Base-by-base conservation (phyloP, 2,113 vertebrate genomes). In the Hemibagrus wyckioides region DNA sequence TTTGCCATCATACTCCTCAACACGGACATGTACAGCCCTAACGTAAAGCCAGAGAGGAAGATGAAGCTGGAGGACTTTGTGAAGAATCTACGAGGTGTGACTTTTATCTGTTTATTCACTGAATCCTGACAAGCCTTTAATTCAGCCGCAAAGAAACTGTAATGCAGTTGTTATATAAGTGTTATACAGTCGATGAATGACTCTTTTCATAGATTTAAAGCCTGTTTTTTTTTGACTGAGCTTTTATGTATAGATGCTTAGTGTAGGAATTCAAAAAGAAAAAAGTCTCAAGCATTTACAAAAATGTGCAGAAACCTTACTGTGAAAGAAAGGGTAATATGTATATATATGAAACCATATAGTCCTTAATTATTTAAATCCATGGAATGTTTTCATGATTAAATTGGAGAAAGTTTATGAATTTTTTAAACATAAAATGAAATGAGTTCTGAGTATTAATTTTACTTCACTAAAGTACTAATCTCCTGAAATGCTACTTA, bases 1-100 rank as follows among this genome's bases (percentile, higher is more conserved):
- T 98, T 98, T 15, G 97, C 97, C 81, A 96, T 97, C 92, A 98
- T 98, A 91, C 95, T 98, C 63, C 94, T 98, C 89, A 97, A 97
- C 94, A 97, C 97, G 0, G 97, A 98, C 93, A 98, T 98, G 97
- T 98, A 98, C 93, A 97, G 97, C 92, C 97, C 97, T 84, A 98
- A 96, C 3, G 97, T 98, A 88, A 98, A 97, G 90, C 96, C 97
- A 0, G 97, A 98, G 92, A 95, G 97, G 63, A 98, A 98, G 92
- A 98, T 98, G 97, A 98, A 98, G 90, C 94, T 97, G 4, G 97
- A 98, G 91, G 97, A 98, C 90, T 98, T 98, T 85, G 93, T 97
- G 87, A 97, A 97, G 94, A 97, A 98, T 91, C 95, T 99, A 36
- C 94, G 98, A 93, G 97, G 98, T 99, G 92, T 93, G 94, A 41